phyloP scores from a whole-genome alignment of 2,797 vertebrate genomes.

The Esox lucius region DNA sequence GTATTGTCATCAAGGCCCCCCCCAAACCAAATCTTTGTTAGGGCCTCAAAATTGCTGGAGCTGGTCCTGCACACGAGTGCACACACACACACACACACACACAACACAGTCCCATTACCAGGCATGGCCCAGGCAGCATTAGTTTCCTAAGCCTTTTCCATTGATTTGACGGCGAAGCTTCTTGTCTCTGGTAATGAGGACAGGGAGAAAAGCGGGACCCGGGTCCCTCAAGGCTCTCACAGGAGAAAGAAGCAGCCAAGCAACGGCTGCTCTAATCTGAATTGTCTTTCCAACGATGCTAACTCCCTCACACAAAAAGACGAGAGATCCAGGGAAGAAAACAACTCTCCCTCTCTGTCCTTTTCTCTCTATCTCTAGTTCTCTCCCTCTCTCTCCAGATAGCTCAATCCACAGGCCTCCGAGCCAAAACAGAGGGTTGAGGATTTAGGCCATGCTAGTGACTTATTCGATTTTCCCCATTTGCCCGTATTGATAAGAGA shows the following conservation, averaged over 20 bases:
- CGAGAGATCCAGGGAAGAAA: constrained; percentile 35
- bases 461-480: constrained; percentile 43
- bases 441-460: constrained; percentile 28
- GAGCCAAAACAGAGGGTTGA: constrained; percentile 34
- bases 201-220: constrained; percentile 73
- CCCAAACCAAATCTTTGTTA: no score
- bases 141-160: constrained; percentile 68
- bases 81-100: constrained; percentile 19
- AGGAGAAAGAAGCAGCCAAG: constrained; percentile 51
- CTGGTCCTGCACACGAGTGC: constrained; percentile 23
- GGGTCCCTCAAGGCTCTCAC: constrained; percentile 62
- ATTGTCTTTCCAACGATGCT: constrained; percentile 68
- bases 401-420: constrained; percentile 51
- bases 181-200: constrained; percentile 80
- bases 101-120: constrained; percentile 53
- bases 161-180: constrained; percentile 72
- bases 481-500: constrained; percentile 47
- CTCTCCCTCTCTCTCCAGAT: constrained; percentile 42
- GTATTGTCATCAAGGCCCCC: no score
- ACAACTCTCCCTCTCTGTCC: constrained; percentile 23
- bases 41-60: no score
- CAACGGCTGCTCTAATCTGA: constrained; percentile 68
- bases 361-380: no score
- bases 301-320: constrained; percentile 48
- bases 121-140: constrained; percentile 59